Evolutionary conservation across 1,140 invertebrate genomes (phyloP).

Genomic region (Leptinotarsa defecta): DNA sequence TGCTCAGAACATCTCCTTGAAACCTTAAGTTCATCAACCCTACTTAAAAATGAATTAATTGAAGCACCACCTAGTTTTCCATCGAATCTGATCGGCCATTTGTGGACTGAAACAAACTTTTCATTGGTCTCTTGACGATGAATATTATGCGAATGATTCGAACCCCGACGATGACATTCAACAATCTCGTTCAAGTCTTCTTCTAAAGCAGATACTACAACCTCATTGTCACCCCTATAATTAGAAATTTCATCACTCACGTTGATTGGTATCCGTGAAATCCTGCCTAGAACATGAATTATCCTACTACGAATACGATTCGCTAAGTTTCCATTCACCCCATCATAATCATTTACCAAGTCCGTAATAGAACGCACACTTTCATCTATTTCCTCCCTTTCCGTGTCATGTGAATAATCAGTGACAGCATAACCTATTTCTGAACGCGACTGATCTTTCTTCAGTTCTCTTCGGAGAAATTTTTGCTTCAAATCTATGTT

Average conservation of each 20-base stretch:
- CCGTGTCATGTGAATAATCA: no score
- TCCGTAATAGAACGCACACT: conserved; percentile 16
- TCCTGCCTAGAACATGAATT: conserved; percentile 11
- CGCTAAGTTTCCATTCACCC: neutral
- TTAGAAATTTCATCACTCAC: conserved; percentile 10
- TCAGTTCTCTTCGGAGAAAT: conserved; percentile 14
- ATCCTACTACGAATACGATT: neutral
- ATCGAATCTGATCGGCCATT: conserved; percentile 17
- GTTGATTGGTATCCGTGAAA: neutral
- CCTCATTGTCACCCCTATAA: conserved; percentile 11
- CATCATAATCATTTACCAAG: conserved; percentile 19
- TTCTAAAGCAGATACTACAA: conserved; percentile 5
- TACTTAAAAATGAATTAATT: neutral
- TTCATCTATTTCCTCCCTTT: conserved; percentile 14
- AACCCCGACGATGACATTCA: neutral
- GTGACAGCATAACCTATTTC: no score
- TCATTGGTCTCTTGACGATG: neutral
- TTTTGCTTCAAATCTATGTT: neutral
- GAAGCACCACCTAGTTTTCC: neutral
- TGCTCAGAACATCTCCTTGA: neutral
- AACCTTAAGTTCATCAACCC: neutral
- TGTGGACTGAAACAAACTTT: conserved; percentile 7
- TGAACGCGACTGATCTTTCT: neutral
- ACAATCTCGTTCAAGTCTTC: conserved; percentile 6
- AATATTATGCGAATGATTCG: no score